Base-by-base conservation (phyloP, 2,113 vertebrate species). In the Gopherus evgoodei region DNA sequence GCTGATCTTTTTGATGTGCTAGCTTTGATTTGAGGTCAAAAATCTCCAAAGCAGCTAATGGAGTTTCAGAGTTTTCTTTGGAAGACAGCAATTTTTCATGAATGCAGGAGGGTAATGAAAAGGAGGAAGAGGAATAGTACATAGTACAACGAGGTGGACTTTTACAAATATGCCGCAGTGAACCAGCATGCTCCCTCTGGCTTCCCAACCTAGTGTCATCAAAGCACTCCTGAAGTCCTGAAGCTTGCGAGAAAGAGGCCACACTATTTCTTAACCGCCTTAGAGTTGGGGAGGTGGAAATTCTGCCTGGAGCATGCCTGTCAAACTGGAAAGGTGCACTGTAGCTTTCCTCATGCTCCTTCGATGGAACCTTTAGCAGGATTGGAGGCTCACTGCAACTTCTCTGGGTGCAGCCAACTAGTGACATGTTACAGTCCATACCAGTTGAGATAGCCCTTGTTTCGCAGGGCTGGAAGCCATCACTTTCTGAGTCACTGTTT, bases 261-360 rank as follows among this genome's bases (percentile, higher is more conserved):
- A 97, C 98, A 83, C 86, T 95, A 57, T 97, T 99, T 93, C 99
- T 98, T 91, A 99, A 97, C 62, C 98, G 98, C 88, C 99, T 98
- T 89, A 99, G 82, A 9, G 99, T 99, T 42, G 99, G 99, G 62
- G 99, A 99, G 2, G 98, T 99, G 57, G 99, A 99, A 97, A 99
- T 99, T 81, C 98, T 98, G 27, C 97, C 98, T 0, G 97, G 98
- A 14, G 99, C 99, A 24, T 99, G 98, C 5, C 98, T 98, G 80
- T 99, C 94, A 86, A 99, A 99, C 91, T 99, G 98, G 90, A 98
- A 98, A 3, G 98, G 93, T 1, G 91, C 94, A 0, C 91, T 94
- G 4, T 92, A 95, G 88, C 90, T 97, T 80, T 95, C 94, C 9
- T 65, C 59, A 1, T 7, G 8, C 27, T 98, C 98, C 47, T 93